Evolutionary conservation across 2,888 invertebrate species (phyloP), one percentile per base, ranked within the genome.

Genomic region (Hypolimnas misippus): DNA sequence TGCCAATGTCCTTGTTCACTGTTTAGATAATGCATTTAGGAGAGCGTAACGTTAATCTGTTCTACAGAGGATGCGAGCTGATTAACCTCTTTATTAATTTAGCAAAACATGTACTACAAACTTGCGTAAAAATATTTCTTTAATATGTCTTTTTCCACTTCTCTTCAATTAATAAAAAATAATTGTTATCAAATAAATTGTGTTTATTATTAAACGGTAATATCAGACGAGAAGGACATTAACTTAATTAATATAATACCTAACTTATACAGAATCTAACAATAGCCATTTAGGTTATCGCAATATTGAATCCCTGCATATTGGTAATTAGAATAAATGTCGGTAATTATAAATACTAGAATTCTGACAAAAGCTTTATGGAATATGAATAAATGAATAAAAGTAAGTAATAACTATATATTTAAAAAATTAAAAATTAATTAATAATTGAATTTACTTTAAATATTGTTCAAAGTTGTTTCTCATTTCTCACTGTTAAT

Each of bases 211-310:
- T 16, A 42, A 42, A 8, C 16, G 16, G 17, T 19, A 44, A 35
- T 35, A 35, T 35, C 8, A n/a, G 2, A 5, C 8, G 49, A 21
- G 21, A 46, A 21, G 46, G n/a, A 25, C 25, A 49, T 49, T n/a
- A 49, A 49, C 25, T 5, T 29, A 7, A 49, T 49, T 29, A 38
- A 53, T n/a, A 33, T 51, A 31, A 7, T 33, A 33, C 33, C 19
- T 33, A 12, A 17, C 19, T n/a, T n/a, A n/a, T 33, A 33, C 38
- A 17, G 35, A 38, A 38, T 52, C 52, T 38, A 52, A 31, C 12
- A 38, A 38, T 53, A 53, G 52, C 6, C 52, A 53, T 53, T 19
- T 53, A 38, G 52, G 52, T 53, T 53, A 53, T 53, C 52, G 52
- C 52, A 53, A 38, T 14, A 38, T 38, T 53, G 52, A 35, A 53